Evolutionary conservation across 2,888 invertebrate species (phyloP), one percentile per base, ranked within the genome.

Genomic region (Melieria omissa): DNA sequence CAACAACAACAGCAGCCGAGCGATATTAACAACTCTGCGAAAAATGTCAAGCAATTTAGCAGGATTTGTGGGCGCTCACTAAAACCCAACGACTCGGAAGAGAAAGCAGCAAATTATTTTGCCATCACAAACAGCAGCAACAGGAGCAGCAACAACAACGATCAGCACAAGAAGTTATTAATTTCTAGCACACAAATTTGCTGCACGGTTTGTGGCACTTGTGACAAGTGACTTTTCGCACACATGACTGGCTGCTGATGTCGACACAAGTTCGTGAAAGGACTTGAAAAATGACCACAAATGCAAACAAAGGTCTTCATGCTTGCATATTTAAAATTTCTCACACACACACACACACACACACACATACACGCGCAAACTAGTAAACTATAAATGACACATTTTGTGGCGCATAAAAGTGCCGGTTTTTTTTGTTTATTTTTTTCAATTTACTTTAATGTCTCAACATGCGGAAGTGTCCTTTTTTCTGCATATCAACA

Each of bases 51-150:
- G 29, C 29, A 29, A 29, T 29, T 29, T 29, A 29, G 29, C 29
- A 29, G 29, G 29, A 29, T 29, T 29, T 29, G 29, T 41, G 58
- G 10, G 16, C 10, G 58, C 29, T n/a, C 78, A 79, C 83, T 77
- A 74, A 71, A 77, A 76, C 76, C 81, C 80, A 81, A 83, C 81
- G 81, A 81, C 80, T 77, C 76, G 83, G 83, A 81, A 81, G 79
- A 71, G 77, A 80, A 77, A 61, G 77, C 77, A 81, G 82, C 80
- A 83, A 83, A 81, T 81, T 79, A 82, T 81, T 82, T 83, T 77
- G 77, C 79, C 82, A 81, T 82, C 81, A 81, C 75, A 72, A 73
- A 76, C 81, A 81, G 83, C 79, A 79, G 77, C 29, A 29, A 29
- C 29, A 29, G 1, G 1, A 29, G 29, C 29, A 29, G 29, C 29